These are phyloP conservation scores for Mesaphorura yosii DNA, from an alignment of 1,140 invertebrate species.

Conservation along the genomic window DNA sequence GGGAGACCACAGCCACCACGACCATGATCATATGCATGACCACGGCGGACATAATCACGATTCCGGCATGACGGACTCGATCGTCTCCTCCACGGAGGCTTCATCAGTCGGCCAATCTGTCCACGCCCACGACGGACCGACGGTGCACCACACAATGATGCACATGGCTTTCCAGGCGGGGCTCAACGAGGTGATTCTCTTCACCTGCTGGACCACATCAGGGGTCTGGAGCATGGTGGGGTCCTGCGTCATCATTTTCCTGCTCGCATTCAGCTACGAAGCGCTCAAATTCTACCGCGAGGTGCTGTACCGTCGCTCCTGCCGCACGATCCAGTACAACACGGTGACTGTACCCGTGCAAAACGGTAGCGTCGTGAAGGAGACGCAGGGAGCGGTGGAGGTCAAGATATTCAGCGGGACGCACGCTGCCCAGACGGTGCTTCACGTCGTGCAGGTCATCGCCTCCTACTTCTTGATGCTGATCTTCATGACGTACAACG, in stretches of 20 bases:
- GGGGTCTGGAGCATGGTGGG: constrained; percentile 32
- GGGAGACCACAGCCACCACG: no score
- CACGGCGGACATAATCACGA: no score
- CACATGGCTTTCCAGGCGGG: constrained; percentile 39
- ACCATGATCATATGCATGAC: no score
- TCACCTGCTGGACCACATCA: constrained; percentile 32
- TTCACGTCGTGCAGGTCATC: constrained; percentile 55
- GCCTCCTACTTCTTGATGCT: constrained; percentile 60
- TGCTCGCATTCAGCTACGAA: constrained; percentile 38
- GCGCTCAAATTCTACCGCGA: constrained; percentile 37
- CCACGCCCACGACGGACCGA: no score
- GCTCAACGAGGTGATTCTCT: constrained; percentile 30
- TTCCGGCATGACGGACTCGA: no score
- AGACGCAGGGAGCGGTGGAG: constrained; percentile 20
- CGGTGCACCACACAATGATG: no score
- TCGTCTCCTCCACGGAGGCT: no score
- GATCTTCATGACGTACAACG: constrained; percentile 66
- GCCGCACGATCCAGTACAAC: constrained; percentile 14
- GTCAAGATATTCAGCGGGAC: constrained; percentile 37
- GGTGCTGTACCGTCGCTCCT: constrained; percentile 20
- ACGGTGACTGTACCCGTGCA: constrained; percentile 16
- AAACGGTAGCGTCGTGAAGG: constrained; percentile 11
- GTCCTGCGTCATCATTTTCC: constrained; percentile 37
- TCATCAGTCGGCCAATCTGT: no score
- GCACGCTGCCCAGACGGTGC: constrained; percentile 48